These are phyloP conservation scores for Chrysochloris asiatica DNA, from an alignment of 2,113 vertebrate genomes.

Conservation along the genomic window DNA sequence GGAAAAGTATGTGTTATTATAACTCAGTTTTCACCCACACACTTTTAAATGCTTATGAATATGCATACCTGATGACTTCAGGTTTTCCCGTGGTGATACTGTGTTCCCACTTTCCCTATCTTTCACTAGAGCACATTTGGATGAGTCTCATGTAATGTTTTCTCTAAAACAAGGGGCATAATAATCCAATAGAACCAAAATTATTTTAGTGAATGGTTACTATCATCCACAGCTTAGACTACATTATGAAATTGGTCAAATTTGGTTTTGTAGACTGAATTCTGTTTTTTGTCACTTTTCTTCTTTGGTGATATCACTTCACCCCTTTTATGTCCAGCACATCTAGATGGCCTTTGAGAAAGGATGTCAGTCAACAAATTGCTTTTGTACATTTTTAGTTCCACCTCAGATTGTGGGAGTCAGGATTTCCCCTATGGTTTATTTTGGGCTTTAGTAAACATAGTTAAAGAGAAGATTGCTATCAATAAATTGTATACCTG, in stretches of 20 bases:
- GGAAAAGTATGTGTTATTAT: neutral
- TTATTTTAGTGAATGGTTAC: neutral
- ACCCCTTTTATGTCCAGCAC: neutral
- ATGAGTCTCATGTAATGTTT: neutral
- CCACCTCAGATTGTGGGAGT: neutral
- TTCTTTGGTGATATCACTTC: neutral
- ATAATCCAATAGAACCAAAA: neutral
- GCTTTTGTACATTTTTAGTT: neutral
- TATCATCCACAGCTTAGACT: neutral
- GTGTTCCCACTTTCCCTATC: neutral
- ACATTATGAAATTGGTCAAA: neutral
- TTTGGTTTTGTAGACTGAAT: neutral
- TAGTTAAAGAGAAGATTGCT: neutral
- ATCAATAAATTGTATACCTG: too few relatives aligned
- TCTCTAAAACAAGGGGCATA: neutral
- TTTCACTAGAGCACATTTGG: neutral
- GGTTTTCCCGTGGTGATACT: neutral
- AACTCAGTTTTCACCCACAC: neutral
- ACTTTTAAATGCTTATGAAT: neutral
- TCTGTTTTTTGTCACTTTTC: neutral
- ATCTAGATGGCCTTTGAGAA: neutral
- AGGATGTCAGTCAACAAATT: neutral
- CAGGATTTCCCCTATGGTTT: neutral
- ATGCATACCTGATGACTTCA: neutral
- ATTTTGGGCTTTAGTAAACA: neutral